Conservation (phyloP, 2,113 vertebrate species). For the Cyprinus carpio region DNA sequence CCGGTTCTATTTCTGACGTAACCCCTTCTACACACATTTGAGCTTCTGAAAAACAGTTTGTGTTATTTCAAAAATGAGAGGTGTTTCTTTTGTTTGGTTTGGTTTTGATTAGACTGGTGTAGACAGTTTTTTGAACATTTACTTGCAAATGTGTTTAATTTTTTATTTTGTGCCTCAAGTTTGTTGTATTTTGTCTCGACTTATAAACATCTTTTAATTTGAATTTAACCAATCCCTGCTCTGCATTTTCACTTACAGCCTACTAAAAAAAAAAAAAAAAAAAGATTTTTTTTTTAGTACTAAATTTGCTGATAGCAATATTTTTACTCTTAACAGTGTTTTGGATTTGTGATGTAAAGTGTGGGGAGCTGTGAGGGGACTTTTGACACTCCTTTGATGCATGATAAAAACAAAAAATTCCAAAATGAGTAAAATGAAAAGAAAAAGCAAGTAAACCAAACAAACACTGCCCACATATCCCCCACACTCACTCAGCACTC, state of each 20-base stretch:
- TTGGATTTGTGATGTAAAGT: background rate
- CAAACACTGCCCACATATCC: conserved; percentile 37
- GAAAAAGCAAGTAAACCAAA: conserved; percentile 28
- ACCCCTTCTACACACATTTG: too few species aligned
- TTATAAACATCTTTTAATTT: background rate
- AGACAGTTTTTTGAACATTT: background rate
- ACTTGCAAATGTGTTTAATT: background rate
- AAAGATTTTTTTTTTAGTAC: background rate
- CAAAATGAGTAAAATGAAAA: conserved; percentile 9
- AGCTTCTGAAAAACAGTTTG: too few species aligned
- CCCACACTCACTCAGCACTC: conserved; percentile 42
- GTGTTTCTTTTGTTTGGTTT: too few species aligned
- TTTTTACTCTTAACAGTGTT: background rate
- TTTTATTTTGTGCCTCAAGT: background rate
- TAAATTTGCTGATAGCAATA: background rate
- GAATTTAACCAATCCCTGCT: background rate
- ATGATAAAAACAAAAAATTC: background rate
- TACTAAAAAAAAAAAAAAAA: too few species aligned
- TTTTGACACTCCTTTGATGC: conserved; percentile 36
- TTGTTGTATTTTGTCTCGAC: background rate
- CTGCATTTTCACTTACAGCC: background rate
- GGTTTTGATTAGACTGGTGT: background rate
- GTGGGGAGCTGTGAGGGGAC: background rate
- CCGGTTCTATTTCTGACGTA: background rate
- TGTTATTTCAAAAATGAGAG: too few species aligned